These are phyloP conservation scores for Botia kubotai DNA, from an alignment of 2,797 vertebrate genomes.

Conservation along the genomic window DNA sequence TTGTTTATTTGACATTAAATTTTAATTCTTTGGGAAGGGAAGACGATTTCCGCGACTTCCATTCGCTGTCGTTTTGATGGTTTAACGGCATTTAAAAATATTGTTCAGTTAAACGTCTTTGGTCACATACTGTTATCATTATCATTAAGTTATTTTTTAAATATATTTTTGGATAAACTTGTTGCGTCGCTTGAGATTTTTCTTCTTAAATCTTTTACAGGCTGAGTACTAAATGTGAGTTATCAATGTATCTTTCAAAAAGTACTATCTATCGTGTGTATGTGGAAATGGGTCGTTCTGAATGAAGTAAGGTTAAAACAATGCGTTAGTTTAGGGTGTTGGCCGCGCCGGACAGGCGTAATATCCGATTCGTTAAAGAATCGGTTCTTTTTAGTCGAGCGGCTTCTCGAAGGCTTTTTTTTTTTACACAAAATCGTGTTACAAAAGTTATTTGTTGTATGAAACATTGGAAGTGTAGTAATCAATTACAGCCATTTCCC, in stretches of 20 bases:
- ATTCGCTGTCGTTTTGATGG: neutral
- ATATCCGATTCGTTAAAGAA: neutral
- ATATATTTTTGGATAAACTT: neutral
- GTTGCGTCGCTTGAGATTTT: too few relatives aligned
- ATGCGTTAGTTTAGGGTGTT: constrained; percentile 61
- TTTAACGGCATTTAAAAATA: neutral
- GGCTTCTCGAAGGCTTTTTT: neutral
- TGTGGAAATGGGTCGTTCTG: neutral
- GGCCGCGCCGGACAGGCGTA: constrained; percentile 47
- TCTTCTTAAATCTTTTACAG: too few relatives aligned
- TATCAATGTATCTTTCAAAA: neutral
- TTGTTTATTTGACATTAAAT: neutral
- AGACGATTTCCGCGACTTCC: neutral
- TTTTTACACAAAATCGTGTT: too few relatives aligned
- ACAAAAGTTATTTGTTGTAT: too few relatives aligned
- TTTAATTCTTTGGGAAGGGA: too few relatives aligned
- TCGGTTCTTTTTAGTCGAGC: constrained; percentile 1
- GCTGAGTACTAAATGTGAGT: neutral
- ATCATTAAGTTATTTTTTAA: neutral
- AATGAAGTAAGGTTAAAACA: constrained; percentile 41
- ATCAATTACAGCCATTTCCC: too few relatives aligned
- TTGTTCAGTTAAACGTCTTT: neutral
- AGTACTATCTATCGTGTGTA: too few relatives aligned
- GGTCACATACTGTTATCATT: neutral
- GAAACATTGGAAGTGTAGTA: too few relatives aligned